Evolutionary conservation across 2,797 vertebrate genomes (phyloP).

Genomic region (Myotis planiceps): DNA sequence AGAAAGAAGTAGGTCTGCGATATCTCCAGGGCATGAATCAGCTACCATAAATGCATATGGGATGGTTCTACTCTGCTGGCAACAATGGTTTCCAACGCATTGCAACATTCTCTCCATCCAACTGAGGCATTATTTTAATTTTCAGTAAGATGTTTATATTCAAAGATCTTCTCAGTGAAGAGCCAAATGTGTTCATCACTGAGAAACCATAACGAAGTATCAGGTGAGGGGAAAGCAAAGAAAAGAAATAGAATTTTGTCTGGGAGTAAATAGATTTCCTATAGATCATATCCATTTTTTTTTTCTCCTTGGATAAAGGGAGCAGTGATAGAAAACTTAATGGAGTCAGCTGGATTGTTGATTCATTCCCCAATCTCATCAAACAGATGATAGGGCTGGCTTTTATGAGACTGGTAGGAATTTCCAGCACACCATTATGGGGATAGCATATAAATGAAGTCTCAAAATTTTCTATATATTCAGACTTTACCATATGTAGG

Average conservation of each 20-base stretch:
- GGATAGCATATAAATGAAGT: slow-evolving; percentile 55
- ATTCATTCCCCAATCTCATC: slow-evolving; percentile 35
- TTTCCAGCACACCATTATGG: slow-evolving; percentile 36
- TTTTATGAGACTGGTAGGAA: slow-evolving; percentile 49
- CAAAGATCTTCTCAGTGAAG: slow-evolving; percentile 59
- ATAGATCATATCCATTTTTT: neutral
- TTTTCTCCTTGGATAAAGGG: neutral
- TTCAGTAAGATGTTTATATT: slow-evolving; percentile 57
- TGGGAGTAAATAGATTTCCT: neutral
- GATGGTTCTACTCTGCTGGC: slow-evolving; percentile 46
- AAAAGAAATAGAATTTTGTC: neutral
- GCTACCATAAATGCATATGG: slow-evolving; percentile 41
- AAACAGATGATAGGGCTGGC: slow-evolving; percentile 64
- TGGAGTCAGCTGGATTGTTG: slow-evolving; percentile 12
- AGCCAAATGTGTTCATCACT: slow-evolving; percentile 53
- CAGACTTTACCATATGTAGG: slow-evolving; percentile 4
- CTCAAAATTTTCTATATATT: neutral
- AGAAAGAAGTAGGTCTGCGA: slow-evolving; percentile 29
- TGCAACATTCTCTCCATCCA: neutral
- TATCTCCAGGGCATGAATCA: slow-evolving; percentile 59
- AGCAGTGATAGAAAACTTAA: neutral
- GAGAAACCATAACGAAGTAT: slow-evolving; percentile 30
- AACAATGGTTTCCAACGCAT: slow-evolving; percentile 45
- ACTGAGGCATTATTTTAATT: slow-evolving; percentile 59
- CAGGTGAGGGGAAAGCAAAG: neutral